A percentile compares a stretch with the other conserved stretches of the same genome.
These are phyloP conservation scores for Amphimedon queenslandica DNA, from an alignment of 37 sponge, comb jelly and placozoan species.

Conservation along the genomic window DNA sequence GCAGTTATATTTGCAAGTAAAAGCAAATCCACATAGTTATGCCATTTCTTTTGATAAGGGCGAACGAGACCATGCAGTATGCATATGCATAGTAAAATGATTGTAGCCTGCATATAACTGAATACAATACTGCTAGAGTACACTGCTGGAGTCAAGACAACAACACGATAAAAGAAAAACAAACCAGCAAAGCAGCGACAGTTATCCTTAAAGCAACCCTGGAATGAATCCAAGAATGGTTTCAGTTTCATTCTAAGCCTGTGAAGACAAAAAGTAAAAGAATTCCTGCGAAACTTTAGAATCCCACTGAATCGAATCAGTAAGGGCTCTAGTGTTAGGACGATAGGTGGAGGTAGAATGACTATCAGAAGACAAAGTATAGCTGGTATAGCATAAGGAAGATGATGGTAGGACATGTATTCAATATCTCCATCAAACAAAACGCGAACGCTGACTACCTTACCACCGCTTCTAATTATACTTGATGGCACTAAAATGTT, in stretches of 20 bases:
- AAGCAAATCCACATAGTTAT: neutral
- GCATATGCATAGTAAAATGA: neutral
- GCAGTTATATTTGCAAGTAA: neutral
- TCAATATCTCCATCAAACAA: neutral
- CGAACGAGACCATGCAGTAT: neutral
- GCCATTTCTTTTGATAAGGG: neutral
- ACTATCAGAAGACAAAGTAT: neutral
- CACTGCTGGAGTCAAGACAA: neutral
- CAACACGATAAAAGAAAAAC: neutral
- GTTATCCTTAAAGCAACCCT: neutral
- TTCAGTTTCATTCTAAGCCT: neutral
- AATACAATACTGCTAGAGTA: neutral
- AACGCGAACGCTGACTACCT: neutral
- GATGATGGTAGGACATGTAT: neutral
- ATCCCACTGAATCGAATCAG: no score
- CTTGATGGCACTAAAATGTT: neutral
- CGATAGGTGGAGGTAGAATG: neutral
- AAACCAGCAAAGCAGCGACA: neutral
- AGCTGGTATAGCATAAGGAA: neutral
- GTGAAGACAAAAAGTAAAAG: neutral
- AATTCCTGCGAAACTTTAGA: neutral
- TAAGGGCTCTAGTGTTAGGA: neutral
- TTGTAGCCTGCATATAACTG: neutral
- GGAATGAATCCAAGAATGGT: slow-evolving; percentile 8
- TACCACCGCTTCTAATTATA: neutral